Base-by-base conservation (phyloP, 2,888 invertebrate genomes). In the Craniophora ligustri region DNA sequence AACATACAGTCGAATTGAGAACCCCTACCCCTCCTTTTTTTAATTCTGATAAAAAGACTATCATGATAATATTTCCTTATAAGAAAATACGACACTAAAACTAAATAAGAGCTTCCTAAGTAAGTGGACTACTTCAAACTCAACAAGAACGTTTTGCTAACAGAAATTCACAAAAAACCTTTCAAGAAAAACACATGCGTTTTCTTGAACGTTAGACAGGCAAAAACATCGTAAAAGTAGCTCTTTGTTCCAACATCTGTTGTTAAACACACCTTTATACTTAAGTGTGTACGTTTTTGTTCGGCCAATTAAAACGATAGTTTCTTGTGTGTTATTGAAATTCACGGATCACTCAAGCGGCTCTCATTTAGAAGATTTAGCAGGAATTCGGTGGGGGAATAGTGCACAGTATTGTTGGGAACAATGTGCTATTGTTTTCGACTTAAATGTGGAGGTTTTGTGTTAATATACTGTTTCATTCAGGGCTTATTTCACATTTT, bases 351-450 rank as follows among this genome's bases (percentile, higher is more conserved):
- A 79, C 83, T 87, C 84, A 82, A 82, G 76, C 77, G 74, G 78
- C 76, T 78, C 83, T 85, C 81, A 84, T 89, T 88, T 83, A 67
- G 81, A 82, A 82, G 84, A 85, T 87, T 90, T 86, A 80, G 86
- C 81, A 62, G 80, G 88, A 86, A 88, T 90, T 87, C 83, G 81
- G 76, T 78, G 76, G 75, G 81, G 78, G 80, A 85, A 90, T 87
- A 89, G 86, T 82, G 78, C 58, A 62, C 47, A n/a, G 76, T 74
- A 82, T 88, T 90, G 87, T 92, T 76, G 51, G 76, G 77, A 86
- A 92, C 92, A 92, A 91, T 89, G 78, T 79, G 41, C 81, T 72
- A 86, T 90, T 92, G 90, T 91, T 79, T 75, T 72, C 76, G 78
- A 80, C 79, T 86, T 82, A 81, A 81, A 82, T 81, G 78, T 78